phyloP scores from a whole-genome alignment of 2,797 vertebrate genomes.

The Choloepus didactylus region DNA sequence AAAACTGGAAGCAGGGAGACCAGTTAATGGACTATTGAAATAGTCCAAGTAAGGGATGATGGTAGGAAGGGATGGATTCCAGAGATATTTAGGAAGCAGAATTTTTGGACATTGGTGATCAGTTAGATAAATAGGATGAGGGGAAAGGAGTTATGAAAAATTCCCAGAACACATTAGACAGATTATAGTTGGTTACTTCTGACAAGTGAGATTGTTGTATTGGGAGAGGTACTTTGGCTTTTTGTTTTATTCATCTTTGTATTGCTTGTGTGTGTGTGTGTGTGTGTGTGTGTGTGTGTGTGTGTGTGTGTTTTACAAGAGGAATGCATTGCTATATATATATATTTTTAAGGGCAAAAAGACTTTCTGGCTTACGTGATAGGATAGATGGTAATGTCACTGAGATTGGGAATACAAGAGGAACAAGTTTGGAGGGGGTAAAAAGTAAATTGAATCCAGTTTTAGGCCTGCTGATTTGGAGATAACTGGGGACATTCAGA shows the following conservation, averaged over 20 bases:
- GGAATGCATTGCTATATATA: not conserved
- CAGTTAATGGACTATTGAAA: not conserved
- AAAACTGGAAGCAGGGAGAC: not conserved
- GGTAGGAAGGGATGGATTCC: not conserved
- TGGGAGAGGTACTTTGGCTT: not conserved
- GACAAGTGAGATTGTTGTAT: not conserved
- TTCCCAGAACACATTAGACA: fast-evolving
- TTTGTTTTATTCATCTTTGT: not conserved
- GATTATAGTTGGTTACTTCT: not conserved
- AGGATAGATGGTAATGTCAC: not conserved
- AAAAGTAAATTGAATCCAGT: conserved; percentile 21
- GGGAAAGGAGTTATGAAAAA: not conserved
- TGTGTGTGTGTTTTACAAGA: not conserved
- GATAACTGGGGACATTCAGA: not conserved
- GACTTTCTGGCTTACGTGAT: not conserved
- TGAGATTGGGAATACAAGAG: not conserved
- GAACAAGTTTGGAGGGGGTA: not conserved
- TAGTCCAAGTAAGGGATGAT: not conserved
- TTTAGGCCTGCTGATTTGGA: not conserved
- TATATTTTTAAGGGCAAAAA: not conserved
- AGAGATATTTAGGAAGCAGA: not conserved
- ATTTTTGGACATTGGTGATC: not conserved
- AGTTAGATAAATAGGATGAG: not conserved
- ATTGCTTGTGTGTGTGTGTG: not conserved
- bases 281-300: not conserved